Evolutionary conservation across 2,888 invertebrate genomes (phyloP).

Genomic region (Elegia similella): DNA sequence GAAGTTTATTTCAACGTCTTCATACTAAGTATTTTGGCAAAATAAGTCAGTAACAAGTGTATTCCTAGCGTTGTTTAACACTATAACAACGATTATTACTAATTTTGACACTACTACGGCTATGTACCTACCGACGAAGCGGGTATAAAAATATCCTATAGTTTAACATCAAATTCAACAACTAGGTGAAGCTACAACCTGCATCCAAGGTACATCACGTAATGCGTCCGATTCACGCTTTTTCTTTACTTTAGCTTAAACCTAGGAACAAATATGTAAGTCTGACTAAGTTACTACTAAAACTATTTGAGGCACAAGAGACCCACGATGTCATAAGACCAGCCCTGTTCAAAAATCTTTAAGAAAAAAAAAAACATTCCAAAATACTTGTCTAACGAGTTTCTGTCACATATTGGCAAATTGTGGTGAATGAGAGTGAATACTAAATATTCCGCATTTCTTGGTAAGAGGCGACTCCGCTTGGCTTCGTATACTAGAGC

Average conservation of each 20-base stretch:
- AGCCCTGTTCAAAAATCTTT: too few relatives aligned
- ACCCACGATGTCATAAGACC: not conserved
- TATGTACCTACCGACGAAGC: conserved; percentile 36
- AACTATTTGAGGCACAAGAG: not conserved
- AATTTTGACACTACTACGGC: conserved; percentile 38
- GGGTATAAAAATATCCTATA: conserved; percentile 66
- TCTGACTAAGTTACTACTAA: not conserved
- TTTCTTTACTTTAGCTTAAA: not conserved
- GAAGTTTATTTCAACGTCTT: too few relatives aligned
- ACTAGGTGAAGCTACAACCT: conserved; percentile 45
- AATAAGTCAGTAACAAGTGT: not conserved
- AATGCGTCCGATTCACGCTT: conserved; percentile 2
- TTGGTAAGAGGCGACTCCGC: too few relatives aligned
- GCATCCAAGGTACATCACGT: conserved; percentile 30
- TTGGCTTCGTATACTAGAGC: too few relatives aligned
- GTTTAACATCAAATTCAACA: conserved; percentile 36
- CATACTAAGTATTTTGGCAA: too few relatives aligned
- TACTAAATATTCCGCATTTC: too few relatives aligned
- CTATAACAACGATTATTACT: conserved; percentile 29
- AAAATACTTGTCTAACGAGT: too few relatives aligned
- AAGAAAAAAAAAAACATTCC: too few relatives aligned
- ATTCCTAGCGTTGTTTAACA: conserved; percentile 22
- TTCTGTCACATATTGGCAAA: too few relatives aligned
- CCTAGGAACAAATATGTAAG: not conserved
- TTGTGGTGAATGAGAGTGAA: too few relatives aligned